phyloP scores from a whole-genome alignment of 2,888 invertebrate genomes.

The Leucozona laternaria region DNA sequence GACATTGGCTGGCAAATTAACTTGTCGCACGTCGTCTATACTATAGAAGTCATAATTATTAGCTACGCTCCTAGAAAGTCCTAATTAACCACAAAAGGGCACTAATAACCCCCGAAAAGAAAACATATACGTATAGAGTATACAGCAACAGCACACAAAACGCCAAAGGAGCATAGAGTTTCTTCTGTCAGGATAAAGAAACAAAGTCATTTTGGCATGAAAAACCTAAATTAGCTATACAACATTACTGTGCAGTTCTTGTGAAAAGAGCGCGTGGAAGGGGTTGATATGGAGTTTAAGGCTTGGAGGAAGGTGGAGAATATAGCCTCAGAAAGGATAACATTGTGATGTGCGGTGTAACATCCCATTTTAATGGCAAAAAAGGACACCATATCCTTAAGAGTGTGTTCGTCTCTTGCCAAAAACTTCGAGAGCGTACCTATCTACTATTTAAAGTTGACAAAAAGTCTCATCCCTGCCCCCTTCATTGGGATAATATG shows the following conservation, averaged over 20 bases:
- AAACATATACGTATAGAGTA: neutral
- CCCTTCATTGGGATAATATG: neutral
- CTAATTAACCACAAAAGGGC: slow-evolving; percentile 76
- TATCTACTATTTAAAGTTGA: slow-evolving; percentile 65
- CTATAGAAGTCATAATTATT: slow-evolving; percentile 73
- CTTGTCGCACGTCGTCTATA: slow-evolving; percentile 74
- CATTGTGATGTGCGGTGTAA: slow-evolving; percentile 65
- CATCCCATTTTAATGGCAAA: slow-evolving; percentile 66
- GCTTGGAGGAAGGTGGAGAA: neutral
- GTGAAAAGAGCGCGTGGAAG: neutral
- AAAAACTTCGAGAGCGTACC: slow-evolving; percentile 35
- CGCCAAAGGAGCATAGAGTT: slow-evolving; percentile 27
- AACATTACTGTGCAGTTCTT: slow-evolving; percentile 74
- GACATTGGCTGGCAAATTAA: slow-evolving; percentile 75
- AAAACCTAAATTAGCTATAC: slow-evolving; percentile 72
- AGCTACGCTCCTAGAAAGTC: slow-evolving; percentile 73
- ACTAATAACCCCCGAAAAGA: slow-evolving; percentile 72
- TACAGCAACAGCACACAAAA: slow-evolving; percentile 31
- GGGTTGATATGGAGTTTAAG: neutral
- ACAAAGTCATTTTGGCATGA: slow-evolving; percentile 62
- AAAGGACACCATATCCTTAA: slow-evolving; percentile 36
- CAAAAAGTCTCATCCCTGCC: slow-evolving; percentile 42
- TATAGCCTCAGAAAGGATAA: slow-evolving; percentile 27
- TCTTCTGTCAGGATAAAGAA: slow-evolving; percentile 53
- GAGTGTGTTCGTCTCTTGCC: neutral